phyloP scores from a whole-genome alignment of 2,113 vertebrate species.

The Erpornis zantholeuca region DNA sequence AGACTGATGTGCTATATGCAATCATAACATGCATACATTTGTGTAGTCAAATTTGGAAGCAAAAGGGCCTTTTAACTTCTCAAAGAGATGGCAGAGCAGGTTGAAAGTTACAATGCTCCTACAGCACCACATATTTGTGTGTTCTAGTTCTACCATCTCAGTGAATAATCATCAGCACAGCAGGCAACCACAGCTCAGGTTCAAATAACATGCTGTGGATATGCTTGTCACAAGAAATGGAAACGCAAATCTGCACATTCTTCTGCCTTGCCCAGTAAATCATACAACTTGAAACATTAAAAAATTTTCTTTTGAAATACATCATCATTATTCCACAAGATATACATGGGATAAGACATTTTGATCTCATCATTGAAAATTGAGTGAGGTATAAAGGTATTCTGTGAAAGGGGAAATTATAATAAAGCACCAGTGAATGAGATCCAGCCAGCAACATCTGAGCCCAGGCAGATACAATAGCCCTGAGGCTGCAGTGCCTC shows the following conservation, averaged over 20 bases:
- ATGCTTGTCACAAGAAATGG: neutral
- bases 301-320: neutral
- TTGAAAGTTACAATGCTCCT: neutral
- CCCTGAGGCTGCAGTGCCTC: neutral
- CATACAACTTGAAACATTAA: neutral
- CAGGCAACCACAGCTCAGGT: neutral
- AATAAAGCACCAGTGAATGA: neutral
- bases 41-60: neutral
- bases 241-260: neutral
- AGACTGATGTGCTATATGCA: neutral
- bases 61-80: neutral
- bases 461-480: neutral
- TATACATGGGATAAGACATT: neutral
- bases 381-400: neutral
- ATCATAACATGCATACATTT: neutral
- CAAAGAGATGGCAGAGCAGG: neutral
- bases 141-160: neutral
- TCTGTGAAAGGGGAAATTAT: neutral
- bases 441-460: neutral
- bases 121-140: neutral
- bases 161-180: neutral
- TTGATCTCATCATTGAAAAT: neutral
- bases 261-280: neutral
- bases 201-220: neutral
- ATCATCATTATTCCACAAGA: neutral